These are phyloP conservation scores for Sicus ferrugineus DNA, from an alignment of 2,888 invertebrate genomes.

Conservation along the genomic window DNA sequence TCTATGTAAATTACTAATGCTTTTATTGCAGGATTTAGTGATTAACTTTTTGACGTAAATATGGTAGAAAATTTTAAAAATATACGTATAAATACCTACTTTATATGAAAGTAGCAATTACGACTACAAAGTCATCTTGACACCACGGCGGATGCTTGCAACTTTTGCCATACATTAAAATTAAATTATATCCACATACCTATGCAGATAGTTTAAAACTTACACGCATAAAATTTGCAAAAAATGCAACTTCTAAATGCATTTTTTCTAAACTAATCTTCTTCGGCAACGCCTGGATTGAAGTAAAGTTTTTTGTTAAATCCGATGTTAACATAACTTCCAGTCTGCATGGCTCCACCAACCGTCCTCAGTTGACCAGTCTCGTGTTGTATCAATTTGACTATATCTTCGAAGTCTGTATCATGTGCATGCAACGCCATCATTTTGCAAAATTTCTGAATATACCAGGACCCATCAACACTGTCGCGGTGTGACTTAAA, in stretches of 20 bases:
- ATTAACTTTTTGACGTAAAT: too few species aligned
- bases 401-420: slow-evolving; percentile 71
- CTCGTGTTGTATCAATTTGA: slow-evolving; percentile 70
- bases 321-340: slow-evolving; percentile 72
- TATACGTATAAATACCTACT: too few species aligned
- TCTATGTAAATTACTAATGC: too few species aligned
- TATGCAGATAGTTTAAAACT: too few species aligned
- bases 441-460: slow-evolving; percentile 72
- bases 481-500: slow-evolving; percentile 68
- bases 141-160: too few species aligned
- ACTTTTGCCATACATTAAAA: too few species aligned
- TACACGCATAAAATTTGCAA: too few species aligned
- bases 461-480: slow-evolving; percentile 74
- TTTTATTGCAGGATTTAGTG: too few species aligned
- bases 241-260: neutral
- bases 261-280: slow-evolving; percentile 15
- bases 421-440: slow-evolving; percentile 73
- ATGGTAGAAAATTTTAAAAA: too few species aligned
- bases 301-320: slow-evolving; percentile 72
- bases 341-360: slow-evolving; percentile 68
- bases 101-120: too few species aligned
- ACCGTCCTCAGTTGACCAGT: slow-evolving; percentile 63
- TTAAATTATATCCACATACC: too few species aligned
- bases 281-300: slow-evolving; percentile 69
- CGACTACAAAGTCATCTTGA: too few species aligned